Evolutionary conservation across 2,797 vertebrate genomes (phyloP).

Genomic region (Sylvilagus floridanus): DNA sequence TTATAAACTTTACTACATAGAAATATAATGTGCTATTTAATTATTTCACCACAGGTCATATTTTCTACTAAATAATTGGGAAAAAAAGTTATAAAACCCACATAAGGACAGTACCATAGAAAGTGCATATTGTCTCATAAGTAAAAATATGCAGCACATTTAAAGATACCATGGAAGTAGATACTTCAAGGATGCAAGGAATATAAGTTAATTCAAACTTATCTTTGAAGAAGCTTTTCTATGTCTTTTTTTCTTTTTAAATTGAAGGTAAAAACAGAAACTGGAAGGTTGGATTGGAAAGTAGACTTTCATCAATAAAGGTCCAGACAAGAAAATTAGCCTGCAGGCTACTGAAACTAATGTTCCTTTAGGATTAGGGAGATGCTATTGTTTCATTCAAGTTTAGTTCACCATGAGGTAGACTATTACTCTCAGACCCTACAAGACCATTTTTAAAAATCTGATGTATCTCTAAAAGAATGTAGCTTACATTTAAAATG

Average conservation of each 20-base stretch:
- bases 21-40: not conserved
- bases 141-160: not conserved
- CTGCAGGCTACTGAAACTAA: not conserved
- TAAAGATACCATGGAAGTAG: not conserved
- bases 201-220: not conserved
- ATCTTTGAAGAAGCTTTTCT: not conserved
- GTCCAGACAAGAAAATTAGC: too few relatives aligned
- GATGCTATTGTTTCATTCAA: not conserved
- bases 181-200: not conserved
- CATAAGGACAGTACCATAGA: not conserved
- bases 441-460: not conserved
- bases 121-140: not conserved
- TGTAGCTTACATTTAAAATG: not conserved
- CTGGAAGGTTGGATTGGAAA: not conserved
- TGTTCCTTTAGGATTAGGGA: not conserved
- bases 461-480: conserved; percentile 26
- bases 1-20: not conserved
- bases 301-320: not conserved
- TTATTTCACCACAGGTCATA: not conserved
- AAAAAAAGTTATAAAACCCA: not conserved
- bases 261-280: conserved; percentile 12
- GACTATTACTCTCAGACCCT: not conserved
- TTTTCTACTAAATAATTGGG: conserved; percentile 2
- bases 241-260: not conserved
- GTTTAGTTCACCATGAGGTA: not conserved